Base-by-base conservation (phyloP, 2,888 invertebrate genomes). In the Adelphocoris suturalis region DNA sequence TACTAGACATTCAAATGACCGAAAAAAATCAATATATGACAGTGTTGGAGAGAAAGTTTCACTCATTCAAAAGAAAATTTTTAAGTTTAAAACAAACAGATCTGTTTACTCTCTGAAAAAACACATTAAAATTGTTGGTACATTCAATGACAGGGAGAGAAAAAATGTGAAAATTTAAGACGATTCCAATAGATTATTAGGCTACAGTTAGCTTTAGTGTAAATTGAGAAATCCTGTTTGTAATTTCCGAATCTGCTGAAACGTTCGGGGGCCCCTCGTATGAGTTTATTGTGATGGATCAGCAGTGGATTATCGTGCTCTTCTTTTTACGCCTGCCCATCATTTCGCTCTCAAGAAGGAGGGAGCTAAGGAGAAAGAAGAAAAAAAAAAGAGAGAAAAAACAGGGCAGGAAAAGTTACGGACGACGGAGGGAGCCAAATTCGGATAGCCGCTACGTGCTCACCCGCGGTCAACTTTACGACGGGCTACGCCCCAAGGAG, bases 391-490 rank as follows among this genome's bases (percentile, higher is more conserved):
- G 16, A 46, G 46, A 47, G 46, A 37, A 47, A 80, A 80, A 37
- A 46, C 78, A 47, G 46, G 46, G 78, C 37, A 37, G 37, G 78
- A 37, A 68, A 68, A 68, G 68, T 68, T 68, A 68, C 68, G 68
- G 19, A 23, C 46, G 47, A 28, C 13, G 4, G 27, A 7, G 46
- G 37, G 19, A 14, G 78, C 37, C 14, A 19, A 37, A 47, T 14
- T 16, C 82, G 82, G 27, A 82, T 82, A 82, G 82, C 82, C 27
- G 68, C 86, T 86, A 86, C 86, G 86, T 86, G 86, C 86, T 75
- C 61, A 27, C 86, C 75, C 52, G 88, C 88, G 88, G 88, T 88
- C 88, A 88, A 88, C 78, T 88, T 88, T 88, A 88, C 88, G 88
- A 88, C 55, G n/a, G 48, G 47, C 48, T 23, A 13, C 48, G 57